phyloP scores from a whole-genome alignment of 2,113 vertebrate genomes.

The Poicephalus gulielmi region DNA sequence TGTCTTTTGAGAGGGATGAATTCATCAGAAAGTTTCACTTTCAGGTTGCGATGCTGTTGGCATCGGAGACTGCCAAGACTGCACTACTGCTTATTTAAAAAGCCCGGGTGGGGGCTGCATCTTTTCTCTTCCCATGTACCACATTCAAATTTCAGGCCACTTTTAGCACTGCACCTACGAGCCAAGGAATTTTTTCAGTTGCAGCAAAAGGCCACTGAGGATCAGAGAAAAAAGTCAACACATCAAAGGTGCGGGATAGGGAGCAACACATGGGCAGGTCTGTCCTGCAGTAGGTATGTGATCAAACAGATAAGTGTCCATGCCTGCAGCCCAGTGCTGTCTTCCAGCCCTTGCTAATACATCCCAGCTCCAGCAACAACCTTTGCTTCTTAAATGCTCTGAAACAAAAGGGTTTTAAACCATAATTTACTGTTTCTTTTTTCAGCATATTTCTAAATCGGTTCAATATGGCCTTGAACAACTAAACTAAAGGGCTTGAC shows the following conservation, averaged over 20 bases:
- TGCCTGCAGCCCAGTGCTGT: not conserved
- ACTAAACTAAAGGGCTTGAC: slow-evolving; percentile 29
- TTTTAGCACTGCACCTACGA: not conserved
- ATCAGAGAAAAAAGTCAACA: not conserved
- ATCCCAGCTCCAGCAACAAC: slow-evolving; percentile 30
- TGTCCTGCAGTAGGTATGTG: slow-evolving; percentile 36
- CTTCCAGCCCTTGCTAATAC: slow-evolving; percentile 2
- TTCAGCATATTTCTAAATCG: slow-evolving; percentile 44
- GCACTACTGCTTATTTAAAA: not conserved
- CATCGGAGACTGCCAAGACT: not conserved
- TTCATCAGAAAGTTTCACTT: slow-evolving; percentile 46
- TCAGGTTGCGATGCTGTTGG: not conserved
- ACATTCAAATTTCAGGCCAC: not conserved
- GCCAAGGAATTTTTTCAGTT: not conserved
- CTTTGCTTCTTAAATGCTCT: not conserved
- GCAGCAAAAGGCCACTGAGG: not conserved
- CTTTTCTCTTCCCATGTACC: not conserved
- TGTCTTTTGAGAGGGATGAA: not conserved
- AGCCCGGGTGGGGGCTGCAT: not conserved
- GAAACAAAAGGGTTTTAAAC: slow-evolving; percentile 52
- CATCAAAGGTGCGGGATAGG: slow-evolving; percentile 1
- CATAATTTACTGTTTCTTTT: slow-evolving; percentile 44
- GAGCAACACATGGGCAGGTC: slow-evolving; percentile 14
- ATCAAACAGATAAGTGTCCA: not conserved
- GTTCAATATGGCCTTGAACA: slow-evolving; percentile 53